Evolutionary conservation across 2,888 invertebrate genomes (phyloP), one percentile per base, ranked within the genome.

Genomic region (Argyresthia albistria): DNA sequence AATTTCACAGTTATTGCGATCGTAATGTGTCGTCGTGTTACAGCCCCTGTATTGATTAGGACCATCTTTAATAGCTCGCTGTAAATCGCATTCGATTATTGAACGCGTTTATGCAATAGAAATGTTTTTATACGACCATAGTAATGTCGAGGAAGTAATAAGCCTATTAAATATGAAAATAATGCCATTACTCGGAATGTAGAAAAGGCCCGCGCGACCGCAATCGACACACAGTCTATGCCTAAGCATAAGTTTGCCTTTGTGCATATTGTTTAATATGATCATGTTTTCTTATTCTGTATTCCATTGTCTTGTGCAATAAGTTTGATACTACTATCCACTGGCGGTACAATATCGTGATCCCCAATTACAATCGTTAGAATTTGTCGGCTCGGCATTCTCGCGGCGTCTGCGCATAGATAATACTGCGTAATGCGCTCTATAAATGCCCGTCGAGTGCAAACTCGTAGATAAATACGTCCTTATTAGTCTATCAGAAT

Each of bases 401-500:
- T 35, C 50, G 50, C 48, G 14, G 36, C 39, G 35, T 16, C 48
- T 11, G 14, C 15, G 16, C 16, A 25, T 25, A 52, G 48, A 53
- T 53, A 53, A 48, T 53, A 16, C 37, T n/a, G 35, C 53, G 48
- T 48, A 53, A 53, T 48, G 48, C 53, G 35, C 43, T 46, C 15
- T 48, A 53, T 53, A 53, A 53, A 48, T 53, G 53, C 48, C 15
- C 48, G 60, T 64, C 64, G 66, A 70, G 79, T 76, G 80, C 78
- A 80, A 81, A 80, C 70, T 70, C 70, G 72, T 75, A 77, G 83
- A 83, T 84, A 86, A 84, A 82, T 72, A 75, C 75, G 75, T 79
- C 86, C 87, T 80, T 87, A 86, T 86, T 86, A 81, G 86, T 86
- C 84, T 86, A 86, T 86, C 84, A 73, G 76, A 70, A 69, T 73